Evolutionary conservation across 1,140 invertebrate genomes (phyloP).

Genomic region (Mercenaria mercenaria): DNA sequence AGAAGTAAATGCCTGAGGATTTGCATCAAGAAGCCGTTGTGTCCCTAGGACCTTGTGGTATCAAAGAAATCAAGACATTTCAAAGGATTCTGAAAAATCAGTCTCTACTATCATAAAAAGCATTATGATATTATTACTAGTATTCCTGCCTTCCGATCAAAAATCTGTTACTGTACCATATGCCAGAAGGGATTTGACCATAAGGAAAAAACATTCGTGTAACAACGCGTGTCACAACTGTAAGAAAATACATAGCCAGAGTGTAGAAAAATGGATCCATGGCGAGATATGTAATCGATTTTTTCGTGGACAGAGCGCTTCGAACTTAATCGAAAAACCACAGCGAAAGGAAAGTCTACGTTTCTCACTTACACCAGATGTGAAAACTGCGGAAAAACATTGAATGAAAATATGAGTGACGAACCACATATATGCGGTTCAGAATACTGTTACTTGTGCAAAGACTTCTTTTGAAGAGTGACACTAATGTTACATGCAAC

Average conservation of each 20-base stretch:
- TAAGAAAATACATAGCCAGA: neutral
- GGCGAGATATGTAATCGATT: neutral
- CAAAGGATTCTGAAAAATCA: conserved; percentile 2
- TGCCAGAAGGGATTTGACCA: conserved; percentile 46
- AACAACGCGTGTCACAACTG: neutral
- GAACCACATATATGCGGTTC: neutral
- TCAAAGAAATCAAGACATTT: conserved; percentile 36
- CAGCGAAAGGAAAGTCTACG: conserved; percentile 1
- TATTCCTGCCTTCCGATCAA: neutral
- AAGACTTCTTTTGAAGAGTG: conserved; percentile 5
- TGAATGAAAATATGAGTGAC: neutral
- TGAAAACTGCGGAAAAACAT: neutral
- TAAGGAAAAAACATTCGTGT: neutral
- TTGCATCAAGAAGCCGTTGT: conserved; percentile 18
- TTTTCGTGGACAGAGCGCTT: neutral
- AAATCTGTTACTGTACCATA: neutral
- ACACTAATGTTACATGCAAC: conserved; percentile 33
- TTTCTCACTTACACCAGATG: neutral
- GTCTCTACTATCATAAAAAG: conserved; percentile 30
- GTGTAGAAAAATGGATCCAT: neutral
- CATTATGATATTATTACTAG: too few relatives aligned
- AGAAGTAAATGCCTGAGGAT: neutral
- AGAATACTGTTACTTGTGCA: conserved; percentile 6
- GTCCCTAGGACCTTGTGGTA: neutral
- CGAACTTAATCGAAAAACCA: neutral